A percentile compares a stretch with the other conserved stretches of the same genome.
These are phyloP conservation scores for Sebastes iracundus DNA, from an alignment of 2,797 vertebrate genomes.

Conservation along the genomic window DNA sequence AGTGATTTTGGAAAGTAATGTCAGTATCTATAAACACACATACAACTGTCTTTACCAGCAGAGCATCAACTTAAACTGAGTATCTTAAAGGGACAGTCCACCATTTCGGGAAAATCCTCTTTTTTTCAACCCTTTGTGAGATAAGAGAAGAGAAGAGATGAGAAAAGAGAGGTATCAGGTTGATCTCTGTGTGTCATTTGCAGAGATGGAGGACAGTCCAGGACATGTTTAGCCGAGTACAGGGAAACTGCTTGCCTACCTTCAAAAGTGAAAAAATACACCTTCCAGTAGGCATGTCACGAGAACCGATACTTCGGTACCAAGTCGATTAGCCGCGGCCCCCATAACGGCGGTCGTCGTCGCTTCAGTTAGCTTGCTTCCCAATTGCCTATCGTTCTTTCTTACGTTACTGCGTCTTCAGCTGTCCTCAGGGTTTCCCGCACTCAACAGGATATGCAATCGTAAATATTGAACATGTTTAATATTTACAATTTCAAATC, in stretches of 20 bases:
- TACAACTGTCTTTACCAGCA: neutral
- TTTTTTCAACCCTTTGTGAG: neutral
- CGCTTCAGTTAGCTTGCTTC: too few species aligned
- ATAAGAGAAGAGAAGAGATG: too few species aligned
- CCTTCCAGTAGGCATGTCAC: neutral
- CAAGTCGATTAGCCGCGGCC: too few species aligned
- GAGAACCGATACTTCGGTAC: too few species aligned
- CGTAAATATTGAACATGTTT: too few species aligned
- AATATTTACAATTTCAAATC: too few species aligned
- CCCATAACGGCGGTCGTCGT: too few species aligned
- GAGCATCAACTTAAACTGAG: too few species aligned
- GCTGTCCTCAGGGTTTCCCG: too few species aligned
- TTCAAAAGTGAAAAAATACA: neutral
- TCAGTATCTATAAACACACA: neutral
- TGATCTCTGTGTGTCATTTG: neutral
- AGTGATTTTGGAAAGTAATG: neutral
- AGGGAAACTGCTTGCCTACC: neutral
- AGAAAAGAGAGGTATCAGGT: neutral
- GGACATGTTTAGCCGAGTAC: neutral
- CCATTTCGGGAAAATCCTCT: neutral
- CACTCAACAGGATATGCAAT: too few species aligned
- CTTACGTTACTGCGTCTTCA: too few species aligned
- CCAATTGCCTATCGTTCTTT: too few species aligned
- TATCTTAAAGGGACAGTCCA: neutral
- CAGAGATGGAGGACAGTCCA: neutral